Percentiles rank a stretch among this genome's conserved stretches.
phyloP scores from a whole-genome alignment of 1,140 invertebrate species.

The Atta cephalotes region DNA sequence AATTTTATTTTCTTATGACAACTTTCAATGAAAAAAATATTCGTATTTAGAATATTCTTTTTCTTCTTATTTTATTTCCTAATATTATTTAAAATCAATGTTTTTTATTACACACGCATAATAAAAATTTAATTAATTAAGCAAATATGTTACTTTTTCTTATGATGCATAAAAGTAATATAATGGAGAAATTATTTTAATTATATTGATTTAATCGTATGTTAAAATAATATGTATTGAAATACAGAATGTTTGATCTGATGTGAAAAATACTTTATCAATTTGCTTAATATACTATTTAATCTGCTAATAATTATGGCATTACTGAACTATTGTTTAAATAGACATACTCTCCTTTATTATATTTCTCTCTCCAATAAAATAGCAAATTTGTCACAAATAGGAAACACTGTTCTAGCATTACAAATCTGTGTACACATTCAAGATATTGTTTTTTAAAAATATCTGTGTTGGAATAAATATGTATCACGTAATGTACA shows the following conservation, averaged over 20 bases:
- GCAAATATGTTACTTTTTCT: not conserved
- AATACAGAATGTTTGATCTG: not conserved
- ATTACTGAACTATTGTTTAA: constrained; percentile 18
- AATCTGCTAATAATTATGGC: not conserved
- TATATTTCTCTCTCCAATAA: not conserved
- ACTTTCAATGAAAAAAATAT: not conserved
- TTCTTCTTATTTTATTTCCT: not conserved
- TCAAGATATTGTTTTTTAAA: constrained; percentile 34
- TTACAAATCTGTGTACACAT: constrained; percentile 25
- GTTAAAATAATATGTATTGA: not conserved
- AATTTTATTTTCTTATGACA: not conserved
- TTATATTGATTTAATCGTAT: constrained; percentile 7
- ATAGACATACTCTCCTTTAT: not conserved
- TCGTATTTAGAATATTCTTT: not conserved
- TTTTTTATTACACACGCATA: not conserved
- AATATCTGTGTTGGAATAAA: constrained; percentile 29
- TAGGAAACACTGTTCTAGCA: constrained; percentile 42
- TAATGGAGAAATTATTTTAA: not conserved
- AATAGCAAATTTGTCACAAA: not conserved
- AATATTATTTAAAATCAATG: not conserved
- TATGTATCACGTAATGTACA: constrained; percentile 35
- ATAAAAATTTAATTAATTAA: constrained; percentile 18
- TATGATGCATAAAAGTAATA: not conserved
- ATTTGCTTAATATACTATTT: not conserved
- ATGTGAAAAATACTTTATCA: not conserved